Evolutionary conservation across 2,797 vertebrate species (phyloP), one percentile per base, ranked within the genome.

Genomic region (Gallirallus australis): DNA sequence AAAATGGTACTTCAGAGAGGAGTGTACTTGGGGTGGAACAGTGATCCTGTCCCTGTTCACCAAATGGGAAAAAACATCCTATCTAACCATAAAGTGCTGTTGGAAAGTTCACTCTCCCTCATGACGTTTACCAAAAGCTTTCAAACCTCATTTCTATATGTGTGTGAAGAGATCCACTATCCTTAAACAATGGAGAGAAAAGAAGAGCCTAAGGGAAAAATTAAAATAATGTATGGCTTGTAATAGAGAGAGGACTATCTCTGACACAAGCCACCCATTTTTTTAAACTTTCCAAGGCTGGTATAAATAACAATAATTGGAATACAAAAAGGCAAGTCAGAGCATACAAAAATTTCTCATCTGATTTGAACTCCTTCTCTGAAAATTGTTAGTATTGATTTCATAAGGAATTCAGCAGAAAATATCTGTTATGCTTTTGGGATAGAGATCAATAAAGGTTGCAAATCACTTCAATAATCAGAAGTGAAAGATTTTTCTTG

Each of bases 301-400:
- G 2, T 37, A 16, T 63, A 89, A 94, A 54, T 69, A 63, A 66
- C n/a, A 87, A n/a, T 86, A 85, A 81, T 33, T 40, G 81, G 54
- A 84, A 94, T 85, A 79, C 11, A 48, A 83, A 45, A 94, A 77
- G 27, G 35, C n/a, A 92, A 71, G 42, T 52, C 40, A 71, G 2
- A 71, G 28, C 15, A 47, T 28, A 59, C 6, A 75, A 52, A 90
- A 61, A 61, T 12, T 66, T 73, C 50, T 82, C 27, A 86, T 75
- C 57, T 85, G 20, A 92, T 89, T 47, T 72, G 33, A 77, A 59
- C n/a, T 64, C 25, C 33, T 71, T 45, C 57, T 86, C 72, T 78
- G 54, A 92, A 93, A 93, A 86, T 15, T 53, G 52, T 85, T 96
- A 82, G 37, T 12, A 96, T 82, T 59, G 78, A 95, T 81, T 78